These are phyloP conservation scores for Zeus faber DNA, from an alignment of 2,113 vertebrate genomes.

Conservation along the genomic window DNA sequence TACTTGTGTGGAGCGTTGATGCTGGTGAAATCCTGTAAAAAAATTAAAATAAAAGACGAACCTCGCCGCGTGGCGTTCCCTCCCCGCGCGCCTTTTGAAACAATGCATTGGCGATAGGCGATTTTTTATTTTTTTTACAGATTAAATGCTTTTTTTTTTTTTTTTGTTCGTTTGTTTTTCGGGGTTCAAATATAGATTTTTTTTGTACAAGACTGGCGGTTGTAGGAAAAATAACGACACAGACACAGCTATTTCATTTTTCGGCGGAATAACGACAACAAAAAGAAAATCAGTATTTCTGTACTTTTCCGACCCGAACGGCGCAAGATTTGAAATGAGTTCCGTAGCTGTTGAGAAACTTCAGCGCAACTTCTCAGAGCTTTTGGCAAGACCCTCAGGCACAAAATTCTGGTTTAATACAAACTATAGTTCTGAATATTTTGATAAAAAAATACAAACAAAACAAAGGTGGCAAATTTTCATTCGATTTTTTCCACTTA, in stretches of 20 bases:
- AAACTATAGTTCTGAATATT: no score
- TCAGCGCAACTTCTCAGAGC: no score
- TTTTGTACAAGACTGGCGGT: background rate
- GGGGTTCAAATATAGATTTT: slow-evolving; percentile 1
- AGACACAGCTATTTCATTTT: background rate
- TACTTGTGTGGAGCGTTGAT: slow-evolving; percentile 13
- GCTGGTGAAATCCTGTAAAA: slow-evolving; percentile 46
- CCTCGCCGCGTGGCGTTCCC: background rate
- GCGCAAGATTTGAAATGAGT: background rate
- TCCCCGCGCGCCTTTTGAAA: slow-evolving; percentile 1
- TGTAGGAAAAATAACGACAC: background rate
- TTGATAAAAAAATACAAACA: no score
- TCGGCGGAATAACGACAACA: no score
- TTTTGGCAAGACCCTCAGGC: no score
- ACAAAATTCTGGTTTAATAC: no score
- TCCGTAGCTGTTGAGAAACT: no score
- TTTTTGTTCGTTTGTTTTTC: no score
- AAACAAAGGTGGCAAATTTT: no score
- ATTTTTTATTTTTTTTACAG: background rate
- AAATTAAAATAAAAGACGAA: background rate
- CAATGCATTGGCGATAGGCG: no score
- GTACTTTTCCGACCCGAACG: background rate
- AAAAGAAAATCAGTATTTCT: background rate
- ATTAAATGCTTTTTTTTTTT: background rate
- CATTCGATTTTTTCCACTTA: no score